These are phyloP conservation scores for Tipula unca DNA, from an alignment of 2,888 invertebrate species.

Conservation along the genomic window DNA sequence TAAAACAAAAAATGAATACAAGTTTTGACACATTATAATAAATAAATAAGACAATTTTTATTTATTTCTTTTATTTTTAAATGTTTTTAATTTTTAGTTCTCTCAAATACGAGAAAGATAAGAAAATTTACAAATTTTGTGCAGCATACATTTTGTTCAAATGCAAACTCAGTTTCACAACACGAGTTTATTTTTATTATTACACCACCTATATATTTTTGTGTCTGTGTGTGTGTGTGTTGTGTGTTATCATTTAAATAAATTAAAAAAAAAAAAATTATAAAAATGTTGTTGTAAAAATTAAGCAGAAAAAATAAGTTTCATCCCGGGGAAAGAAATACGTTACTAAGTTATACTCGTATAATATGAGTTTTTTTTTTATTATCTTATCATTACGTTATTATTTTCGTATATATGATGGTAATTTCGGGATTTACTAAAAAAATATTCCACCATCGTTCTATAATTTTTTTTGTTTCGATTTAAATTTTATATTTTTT, in stretches of 20 bases:
- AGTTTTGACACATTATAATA: not conserved
- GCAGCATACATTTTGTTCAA: not conserved
- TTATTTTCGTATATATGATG: not conserved
- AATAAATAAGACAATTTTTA: not conserved
- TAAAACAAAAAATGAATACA: not conserved
- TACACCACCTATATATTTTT: not conserved
- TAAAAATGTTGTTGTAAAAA: not conserved
- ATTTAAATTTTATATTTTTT: not conserved
- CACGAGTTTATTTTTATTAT: not conserved
- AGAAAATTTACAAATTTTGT: not conserved
- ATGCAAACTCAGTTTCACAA: not conserved
- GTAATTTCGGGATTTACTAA: not conserved
- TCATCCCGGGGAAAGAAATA: slow-evolving; percentile 3
- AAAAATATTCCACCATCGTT: not conserved
- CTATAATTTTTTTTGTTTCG: not conserved
- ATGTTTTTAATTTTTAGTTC: not conserved
- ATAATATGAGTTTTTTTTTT: not conserved
- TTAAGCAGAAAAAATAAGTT: not conserved
- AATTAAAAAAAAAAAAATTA: not conserved
- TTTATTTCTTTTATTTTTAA: not conserved
- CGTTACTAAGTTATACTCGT: not conserved
- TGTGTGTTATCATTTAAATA: not conserved
- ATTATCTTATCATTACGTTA: not conserved
- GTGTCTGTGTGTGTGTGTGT: not conserved
- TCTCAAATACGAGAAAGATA: no score